Evolutionary conservation across 2,888 invertebrate genomes (phyloP), one percentile per base, ranked within the genome.

Genomic region (Drosophila barbarae): DNA sequence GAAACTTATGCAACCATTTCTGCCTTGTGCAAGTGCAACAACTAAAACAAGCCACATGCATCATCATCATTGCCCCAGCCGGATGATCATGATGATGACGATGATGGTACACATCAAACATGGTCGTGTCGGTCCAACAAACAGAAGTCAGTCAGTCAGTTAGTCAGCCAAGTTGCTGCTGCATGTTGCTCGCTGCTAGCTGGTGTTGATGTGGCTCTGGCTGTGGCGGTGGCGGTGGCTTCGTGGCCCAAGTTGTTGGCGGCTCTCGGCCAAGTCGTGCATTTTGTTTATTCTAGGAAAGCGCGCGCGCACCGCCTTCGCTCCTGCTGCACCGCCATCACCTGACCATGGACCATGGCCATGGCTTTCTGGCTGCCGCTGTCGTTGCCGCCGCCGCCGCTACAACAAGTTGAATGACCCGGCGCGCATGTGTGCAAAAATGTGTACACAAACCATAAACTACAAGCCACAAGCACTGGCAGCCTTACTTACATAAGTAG

Each of bases 381-480:
- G n/a, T n/a, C n/a, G n/a, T n/a, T n/a, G n/a, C n/a, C n/a, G n/a
- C n/a, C 18, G 18, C 54, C 49, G 67, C 39, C 35, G 71, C 47
- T 57, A 36, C 67, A 71, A 50, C 76, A 81, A 80, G 87, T 87
- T 88, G 86, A 88, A 87, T 86, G 88, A 87, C 85, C 87, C 78
- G 73, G 64, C 80, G 85, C 84, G 81, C 81, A 86, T 83, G 86
- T 88, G 86, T 86, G 88, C 84, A 81, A 84, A 81, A 81, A 85
- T 85, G 86, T 84, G 84, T 84, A 84, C 78, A 84, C 84, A 84
- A 84, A 86, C 84, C 86, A 86, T 84, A 84, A 84, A 86, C 84
- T 86, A 86, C 86, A 76, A 84, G 84, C 73, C 76, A 76, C 84
- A 69, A 72, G 78, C 63, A 63, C 61, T 49, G 50, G 61, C 63